A percentile compares a stretch with the other conserved stretches of the same genome.
phyloP scores from a whole-genome alignment of 1,140 invertebrate genomes.

The Aphelenchoides fujianensis region DNA sequence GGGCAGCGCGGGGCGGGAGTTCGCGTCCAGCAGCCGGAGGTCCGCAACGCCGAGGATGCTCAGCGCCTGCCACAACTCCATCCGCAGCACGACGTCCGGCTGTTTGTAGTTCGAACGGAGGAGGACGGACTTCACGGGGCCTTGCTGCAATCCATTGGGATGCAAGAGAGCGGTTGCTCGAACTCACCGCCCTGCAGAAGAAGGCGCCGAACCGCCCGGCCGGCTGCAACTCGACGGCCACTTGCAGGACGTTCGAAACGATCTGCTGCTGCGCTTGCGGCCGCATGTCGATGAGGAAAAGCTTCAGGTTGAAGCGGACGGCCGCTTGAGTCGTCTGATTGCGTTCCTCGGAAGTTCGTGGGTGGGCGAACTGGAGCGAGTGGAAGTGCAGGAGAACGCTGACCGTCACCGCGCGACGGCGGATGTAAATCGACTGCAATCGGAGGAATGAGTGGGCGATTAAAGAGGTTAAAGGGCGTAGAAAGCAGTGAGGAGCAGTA shows the following conservation, averaged over 20 bases:
- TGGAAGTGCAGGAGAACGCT: neutral
- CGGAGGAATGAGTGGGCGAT: no score
- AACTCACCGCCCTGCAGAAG: neutral
- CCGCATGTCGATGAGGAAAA: conserved; percentile 4
- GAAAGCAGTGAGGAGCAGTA: no score
- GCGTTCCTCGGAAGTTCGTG: neutral
- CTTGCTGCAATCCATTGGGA: conserved; percentile 3
- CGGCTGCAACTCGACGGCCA: neutral
- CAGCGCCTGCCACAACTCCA: conserved; percentile 23
- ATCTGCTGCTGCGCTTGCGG: neutral
- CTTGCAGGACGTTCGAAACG: conserved; percentile 2
- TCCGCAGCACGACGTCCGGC: conserved; percentile 24
- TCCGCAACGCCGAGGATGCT: conserved; percentile 27
- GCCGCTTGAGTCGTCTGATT: neutral
- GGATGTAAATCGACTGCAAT: neutral
- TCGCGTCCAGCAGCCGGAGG: conserved; percentile 24
- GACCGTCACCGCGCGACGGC: neutral
- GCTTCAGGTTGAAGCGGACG: conserved; percentile 1
- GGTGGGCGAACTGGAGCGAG: neutral
- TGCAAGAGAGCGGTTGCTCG: neutral
- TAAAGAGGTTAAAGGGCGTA: no score
- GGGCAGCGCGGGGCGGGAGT: conserved; percentile 17
- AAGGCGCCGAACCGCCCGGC: conserved; percentile 3
- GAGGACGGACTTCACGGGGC: conserved; percentile 24
- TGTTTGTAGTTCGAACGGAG: conserved; percentile 39